Evolutionary conservation across 2,113 vertebrate genomes (phyloP).

Genomic region (Petaurus breviceps): DNA sequence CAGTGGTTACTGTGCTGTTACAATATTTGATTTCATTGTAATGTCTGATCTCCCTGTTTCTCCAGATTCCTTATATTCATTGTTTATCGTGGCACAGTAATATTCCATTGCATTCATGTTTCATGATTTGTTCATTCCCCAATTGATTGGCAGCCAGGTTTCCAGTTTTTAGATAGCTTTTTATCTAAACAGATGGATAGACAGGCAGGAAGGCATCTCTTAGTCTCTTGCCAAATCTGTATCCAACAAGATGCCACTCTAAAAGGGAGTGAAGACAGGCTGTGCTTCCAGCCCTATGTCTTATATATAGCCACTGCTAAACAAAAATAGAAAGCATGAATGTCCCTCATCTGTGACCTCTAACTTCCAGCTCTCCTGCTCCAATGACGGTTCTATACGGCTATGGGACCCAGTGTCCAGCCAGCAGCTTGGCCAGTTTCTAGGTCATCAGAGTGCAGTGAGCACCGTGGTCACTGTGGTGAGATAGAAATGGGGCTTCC

Average conservation of each 20-base stretch:
- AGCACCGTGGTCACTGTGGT: slow-evolving; percentile 86
- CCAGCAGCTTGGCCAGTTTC: slow-evolving; percentile 81
- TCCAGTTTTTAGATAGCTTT: neutral
- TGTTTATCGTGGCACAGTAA: neutral
- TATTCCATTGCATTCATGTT: neutral
- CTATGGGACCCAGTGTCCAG: slow-evolving; percentile 85
- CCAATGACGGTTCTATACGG: slow-evolving; percentile 86
- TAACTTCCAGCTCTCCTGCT: slow-evolving; percentile 85
- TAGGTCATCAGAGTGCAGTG: slow-evolving; percentile 83
- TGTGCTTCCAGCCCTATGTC: neutral
- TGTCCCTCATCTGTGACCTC: neutral
- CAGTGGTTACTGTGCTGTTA: neutral
- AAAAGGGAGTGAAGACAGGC: neutral
- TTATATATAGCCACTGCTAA: neutral
- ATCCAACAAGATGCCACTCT: neutral
- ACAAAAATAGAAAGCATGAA: neutral
- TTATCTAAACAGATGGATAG: neutral
- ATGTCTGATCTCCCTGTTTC: neutral
- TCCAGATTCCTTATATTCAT: neutral
- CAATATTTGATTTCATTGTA: neutral
- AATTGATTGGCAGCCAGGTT: neutral
- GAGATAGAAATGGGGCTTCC: slow-evolving; percentile 62
- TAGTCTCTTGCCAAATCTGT: neutral
- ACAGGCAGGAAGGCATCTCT: neutral
- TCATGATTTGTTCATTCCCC: neutral